A percentile compares a stretch with the other conserved stretches of the same genome.
Evolutionary conservation across 2,113 vertebrate genomes (phyloP).

Genomic region (Misgurnus mizolepis): DNA sequence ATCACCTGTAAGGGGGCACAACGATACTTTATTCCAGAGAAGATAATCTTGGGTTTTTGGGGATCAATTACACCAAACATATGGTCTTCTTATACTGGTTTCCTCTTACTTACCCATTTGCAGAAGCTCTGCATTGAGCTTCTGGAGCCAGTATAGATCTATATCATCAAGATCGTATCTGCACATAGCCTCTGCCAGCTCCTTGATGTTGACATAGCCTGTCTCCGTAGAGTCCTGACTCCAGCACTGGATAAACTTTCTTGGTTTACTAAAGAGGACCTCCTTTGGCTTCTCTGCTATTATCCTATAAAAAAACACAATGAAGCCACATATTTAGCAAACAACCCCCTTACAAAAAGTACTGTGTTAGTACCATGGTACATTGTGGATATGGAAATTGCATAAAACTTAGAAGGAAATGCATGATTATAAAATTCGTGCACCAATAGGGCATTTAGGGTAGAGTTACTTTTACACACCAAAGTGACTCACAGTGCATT

Average conservation of each 20-base stretch:
- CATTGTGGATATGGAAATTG: background rate
- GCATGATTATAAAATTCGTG: no score
- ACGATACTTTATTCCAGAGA: background rate
- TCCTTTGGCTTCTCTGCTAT: slow-evolving; percentile 84
- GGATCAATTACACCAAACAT: background rate
- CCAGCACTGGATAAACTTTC: slow-evolving; percentile 88
- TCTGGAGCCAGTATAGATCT: slow-evolving; percentile 91
- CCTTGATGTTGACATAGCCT: slow-evolving; percentile 87
- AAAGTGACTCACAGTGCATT: no score
- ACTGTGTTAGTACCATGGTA: background rate
- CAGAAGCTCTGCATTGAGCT: slow-evolving; percentile 84
- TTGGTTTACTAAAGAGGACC: slow-evolving; percentile 83
- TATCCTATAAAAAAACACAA: slow-evolving; percentile 68
- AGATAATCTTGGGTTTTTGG: background rate
- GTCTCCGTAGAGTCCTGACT: slow-evolving; percentile 81
- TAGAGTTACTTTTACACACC: no score
- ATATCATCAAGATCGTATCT: slow-evolving; percentile 95
- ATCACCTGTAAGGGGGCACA: slow-evolving; percentile 73
- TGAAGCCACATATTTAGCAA: background rate
- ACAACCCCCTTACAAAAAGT: no score
- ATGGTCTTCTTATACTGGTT: background rate
- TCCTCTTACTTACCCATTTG: slow-evolving; percentile 81
- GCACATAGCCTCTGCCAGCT: slow-evolving; percentile 90
- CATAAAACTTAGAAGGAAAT: no score
- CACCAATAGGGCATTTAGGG: no score